phyloP scores from a whole-genome alignment of 2,888 invertebrate genomes.

The Aleiodes testaceus region DNA sequence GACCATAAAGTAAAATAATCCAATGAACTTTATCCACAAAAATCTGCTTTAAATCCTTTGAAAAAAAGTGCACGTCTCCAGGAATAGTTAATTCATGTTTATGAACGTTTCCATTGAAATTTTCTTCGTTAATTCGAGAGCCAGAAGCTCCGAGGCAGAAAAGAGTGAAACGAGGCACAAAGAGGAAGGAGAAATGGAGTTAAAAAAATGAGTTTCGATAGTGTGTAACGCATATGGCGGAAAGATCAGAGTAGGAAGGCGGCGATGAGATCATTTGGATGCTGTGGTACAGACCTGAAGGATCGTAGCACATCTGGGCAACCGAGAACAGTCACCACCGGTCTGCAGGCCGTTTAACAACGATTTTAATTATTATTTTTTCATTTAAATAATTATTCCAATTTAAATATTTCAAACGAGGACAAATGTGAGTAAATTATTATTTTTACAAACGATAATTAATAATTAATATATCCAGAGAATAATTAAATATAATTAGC shows the following conservation, averaged over 20 bases:
- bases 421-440: slow-evolving; percentile 33
- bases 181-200: not conserved
- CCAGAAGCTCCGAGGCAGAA: too few species aligned
- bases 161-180: not conserved
- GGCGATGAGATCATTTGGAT: slow-evolving; percentile 63
- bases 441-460: not conserved
- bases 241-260: slow-evolving; percentile 63
- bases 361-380: slow-evolving; percentile 41
- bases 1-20: not conserved
- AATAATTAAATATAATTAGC: not conserved
- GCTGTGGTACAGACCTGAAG: not conserved
- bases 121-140: too few species aligned
- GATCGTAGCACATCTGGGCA: not conserved
- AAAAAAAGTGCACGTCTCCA: too few species aligned
- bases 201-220: slow-evolving; percentile 37
- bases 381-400: not conserved
- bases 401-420: not conserved
- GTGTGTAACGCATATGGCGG: slow-evolving; percentile 55
- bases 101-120: too few species aligned
- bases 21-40: not conserved
- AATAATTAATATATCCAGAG: not conserved
- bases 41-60: too few species aligned
- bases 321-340: slow-evolving; percentile 60
- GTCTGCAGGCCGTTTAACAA: slow-evolving; percentile 61
- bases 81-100: too few species aligned